phyloP scores from a whole-genome alignment of 2,113 vertebrate species.

The Cricetomys ansorgei region DNA sequence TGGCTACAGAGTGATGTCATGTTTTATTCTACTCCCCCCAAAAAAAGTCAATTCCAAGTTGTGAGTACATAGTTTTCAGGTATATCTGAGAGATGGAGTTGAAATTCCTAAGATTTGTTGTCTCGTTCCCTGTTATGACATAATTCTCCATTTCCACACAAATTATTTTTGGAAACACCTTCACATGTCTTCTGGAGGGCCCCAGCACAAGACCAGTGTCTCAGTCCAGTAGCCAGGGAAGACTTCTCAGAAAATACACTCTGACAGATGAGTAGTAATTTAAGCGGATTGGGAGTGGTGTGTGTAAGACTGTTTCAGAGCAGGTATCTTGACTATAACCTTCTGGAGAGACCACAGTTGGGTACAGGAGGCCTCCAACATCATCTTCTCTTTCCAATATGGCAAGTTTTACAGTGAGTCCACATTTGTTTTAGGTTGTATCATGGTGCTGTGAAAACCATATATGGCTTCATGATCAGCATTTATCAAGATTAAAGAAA shows the following conservation, averaged over 20 bases:
- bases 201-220: background rate
- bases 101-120: background rate
- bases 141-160: background rate
- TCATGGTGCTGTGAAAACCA: background rate
- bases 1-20: background rate
- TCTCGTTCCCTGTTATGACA: background rate
- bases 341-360: background rate
- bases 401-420: background rate
- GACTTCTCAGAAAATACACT: background rate
- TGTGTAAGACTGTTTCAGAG: background rate
- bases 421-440: background rate
- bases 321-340: background rate
- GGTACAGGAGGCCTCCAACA: background rate
- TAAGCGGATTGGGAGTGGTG: background rate
- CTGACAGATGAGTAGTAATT: too few relatives aligned
- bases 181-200: background rate
- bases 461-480: constrained; percentile 13
- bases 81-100: background rate
- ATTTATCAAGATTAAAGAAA: constrained; percentile 21
- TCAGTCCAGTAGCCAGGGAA: background rate
- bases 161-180: background rate
- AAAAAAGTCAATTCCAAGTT: background rate
- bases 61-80: background rate
- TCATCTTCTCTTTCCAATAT: constrained; percentile 30
- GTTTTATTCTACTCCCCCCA: background rate